Base-by-base conservation (phyloP, 2,797 vertebrate species). In the Xerus rutilus region DNA sequence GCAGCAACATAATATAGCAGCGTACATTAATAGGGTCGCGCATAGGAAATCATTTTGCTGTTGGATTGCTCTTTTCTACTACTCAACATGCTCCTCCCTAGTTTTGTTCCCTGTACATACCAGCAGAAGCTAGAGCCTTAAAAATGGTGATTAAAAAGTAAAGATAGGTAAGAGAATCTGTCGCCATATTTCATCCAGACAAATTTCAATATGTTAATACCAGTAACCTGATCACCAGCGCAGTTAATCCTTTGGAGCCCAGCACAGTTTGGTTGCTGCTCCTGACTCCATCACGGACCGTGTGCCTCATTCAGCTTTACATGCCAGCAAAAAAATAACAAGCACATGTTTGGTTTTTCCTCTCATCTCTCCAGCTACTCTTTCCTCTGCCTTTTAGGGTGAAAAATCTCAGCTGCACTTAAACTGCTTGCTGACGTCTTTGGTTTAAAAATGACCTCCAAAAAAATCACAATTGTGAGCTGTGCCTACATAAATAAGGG, bases 171-270 rank as follows among this genome's bases (percentile, higher is more conserved):
- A 23, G 17, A 86, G 57, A 84, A 81, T 73, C 76, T 49, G 20
- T 69, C 70, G 45, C 45, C 83, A n/a, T 62, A 49, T 83, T 83
- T 93, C 84, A 69, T 72, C 76, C 43, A 73, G 95, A 85, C 0
- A 4, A 10, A 79, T 59, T 84, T 96, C 87, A 43, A 2, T n/a
- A 47, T 59, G 17, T 81, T 92, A 35, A 81, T 72, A 47, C 32
- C 0, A 43, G 93, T 76, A 95, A 97, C 62, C n/a, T 39, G 97
- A 97, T 91, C 74, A 28, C 57, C 86, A 20, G 78, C 47, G 85
- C 96, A 90, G 91, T 93, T 98, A 96, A 97, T 96, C 97, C 95
- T 12, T 12, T 3, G 30, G 54, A 65, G 70, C 59, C 28, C 57
- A 0, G 72, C 35, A 6, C 4, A 78, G 62, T 10, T 59, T 59